phyloP scores from a whole-genome alignment of 1,140 invertebrate species.

The Drosophila setifemur region DNA sequence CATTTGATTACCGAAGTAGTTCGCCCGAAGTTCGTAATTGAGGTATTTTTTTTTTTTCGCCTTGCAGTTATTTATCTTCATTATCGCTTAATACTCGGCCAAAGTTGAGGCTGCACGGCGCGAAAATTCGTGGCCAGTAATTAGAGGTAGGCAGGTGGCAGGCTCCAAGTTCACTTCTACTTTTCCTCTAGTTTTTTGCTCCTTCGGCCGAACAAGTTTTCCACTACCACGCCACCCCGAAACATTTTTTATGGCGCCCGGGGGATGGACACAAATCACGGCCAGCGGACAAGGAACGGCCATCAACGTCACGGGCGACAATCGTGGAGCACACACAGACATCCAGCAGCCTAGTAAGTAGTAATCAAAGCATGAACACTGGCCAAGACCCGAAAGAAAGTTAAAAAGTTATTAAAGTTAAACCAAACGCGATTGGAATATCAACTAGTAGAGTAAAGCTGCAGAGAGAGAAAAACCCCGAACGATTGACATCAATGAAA shows the following conservation, averaged over 20 bases:
- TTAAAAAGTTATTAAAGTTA: constrained; percentile 79
- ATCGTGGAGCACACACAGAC: constrained; percentile 40
- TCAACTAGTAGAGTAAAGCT: constrained; percentile 39
- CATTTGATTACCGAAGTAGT: constrained; percentile 75
- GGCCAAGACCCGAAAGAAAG: constrained; percentile 50
- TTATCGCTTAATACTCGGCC: constrained; percentile 69
- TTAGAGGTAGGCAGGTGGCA: constrained; percentile 37
- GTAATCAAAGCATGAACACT: constrained; percentile 72
- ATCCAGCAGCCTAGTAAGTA: constrained; percentile 35
- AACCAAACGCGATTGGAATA: constrained; percentile 71
- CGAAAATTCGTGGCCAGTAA: constrained; percentile 29
- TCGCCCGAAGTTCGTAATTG: constrained; percentile 72
- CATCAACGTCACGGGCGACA: constrained; percentile 69
- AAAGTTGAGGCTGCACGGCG: constrained; percentile 40
- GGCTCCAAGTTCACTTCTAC: constrained; percentile 40
- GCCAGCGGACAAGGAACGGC: constrained; percentile 37
- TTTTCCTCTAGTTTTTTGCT: constrained; percentile 21
- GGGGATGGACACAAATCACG: constrained; percentile 62
- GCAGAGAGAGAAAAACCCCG: neutral
- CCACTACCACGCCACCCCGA: too few species aligned
- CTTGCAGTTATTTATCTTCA: constrained; percentile 75
- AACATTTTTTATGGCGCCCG: constrained; percentile 28
- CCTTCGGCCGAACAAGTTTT: constrained; percentile 6
- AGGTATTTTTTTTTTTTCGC: constrained; percentile 55
- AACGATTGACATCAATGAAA: constrained; percentile 5